Percentiles rank a stretch among this genome's conserved stretches.
phyloP scores from a whole-genome alignment of 1,140 invertebrate genomes.

The Drosophila yakuba region DNA sequence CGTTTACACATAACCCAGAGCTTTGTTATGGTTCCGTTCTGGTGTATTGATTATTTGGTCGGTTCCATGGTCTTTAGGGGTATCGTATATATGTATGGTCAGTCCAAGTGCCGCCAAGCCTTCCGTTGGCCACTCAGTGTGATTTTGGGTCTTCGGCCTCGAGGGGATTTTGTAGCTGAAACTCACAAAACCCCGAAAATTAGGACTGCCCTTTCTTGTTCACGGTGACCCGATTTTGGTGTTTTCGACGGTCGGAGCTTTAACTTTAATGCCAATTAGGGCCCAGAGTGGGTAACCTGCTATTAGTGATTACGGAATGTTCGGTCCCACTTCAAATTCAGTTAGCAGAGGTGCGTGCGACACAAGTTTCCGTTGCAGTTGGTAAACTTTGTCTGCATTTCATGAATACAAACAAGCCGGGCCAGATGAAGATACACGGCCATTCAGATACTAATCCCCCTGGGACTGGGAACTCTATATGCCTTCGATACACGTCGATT shows the following conservation, averaged over 20 bases:
- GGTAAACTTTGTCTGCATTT: constrained; percentile 36
- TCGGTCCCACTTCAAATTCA: constrained; percentile 37
- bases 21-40: constrained; percentile 38
- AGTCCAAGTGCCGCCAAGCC: constrained; percentile 34
- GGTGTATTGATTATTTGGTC: constrained; percentile 43
- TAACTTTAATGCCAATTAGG: constrained; percentile 45
- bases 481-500: constrained; percentile 35
- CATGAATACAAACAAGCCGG: constrained; percentile 40
- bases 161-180: constrained; percentile 41
- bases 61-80: constrained; percentile 31
- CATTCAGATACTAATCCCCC: constrained; percentile 27
- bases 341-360: constrained; percentile 35
- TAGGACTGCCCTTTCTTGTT: constrained; percentile 34
- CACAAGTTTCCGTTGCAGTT: constrained; percentile 32
- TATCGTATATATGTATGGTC: constrained; percentile 9
- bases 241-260: constrained; percentile 17
- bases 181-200: constrained; percentile 43
- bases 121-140: constrained; percentile 28
- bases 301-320: constrained; percentile 39
- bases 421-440: constrained; percentile 15
- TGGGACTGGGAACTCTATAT: constrained; percentile 13
- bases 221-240: constrained; percentile 30
- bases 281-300: constrained; percentile 19
- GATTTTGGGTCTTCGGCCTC: constrained; percentile 34
- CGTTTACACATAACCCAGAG: background rate